These are phyloP conservation scores for Cacatua alba DNA, from an alignment of 2,113 vertebrate species.

Conservation along the genomic window DNA sequence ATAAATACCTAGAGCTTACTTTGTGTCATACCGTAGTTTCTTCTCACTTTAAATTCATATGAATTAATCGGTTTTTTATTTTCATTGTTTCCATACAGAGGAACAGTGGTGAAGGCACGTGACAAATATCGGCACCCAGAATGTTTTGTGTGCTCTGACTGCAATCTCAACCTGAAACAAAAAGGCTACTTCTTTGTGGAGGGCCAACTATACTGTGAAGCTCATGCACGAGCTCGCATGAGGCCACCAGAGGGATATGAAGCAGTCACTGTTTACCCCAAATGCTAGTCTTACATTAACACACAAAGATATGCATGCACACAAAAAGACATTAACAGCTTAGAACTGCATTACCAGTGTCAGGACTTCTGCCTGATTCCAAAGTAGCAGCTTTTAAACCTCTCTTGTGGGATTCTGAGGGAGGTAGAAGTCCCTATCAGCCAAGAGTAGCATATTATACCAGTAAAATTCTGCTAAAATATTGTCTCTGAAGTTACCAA, in stretches of 20 bases:
- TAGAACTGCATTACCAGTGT: neutral
- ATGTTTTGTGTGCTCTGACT: constrained; percentile 96
- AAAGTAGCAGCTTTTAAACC: constrained; percentile 36
- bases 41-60: neutral
- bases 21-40: neutral
- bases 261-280: constrained; percentile 85
- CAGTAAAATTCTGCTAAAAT: constrained; percentile 12
- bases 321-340: constrained; percentile 4
- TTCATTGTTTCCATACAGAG: constrained; percentile 70
- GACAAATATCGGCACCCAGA: constrained; percentile 93
- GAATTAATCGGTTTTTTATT: neutral
- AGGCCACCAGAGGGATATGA: constrained; percentile 92
- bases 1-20: neutral
- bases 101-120: constrained; percentile 92
- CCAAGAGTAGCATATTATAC: neutral
- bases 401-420: neutral
- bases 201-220: constrained; percentile 95
- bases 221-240: constrained; percentile 87
- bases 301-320: neutral
- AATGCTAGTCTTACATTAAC: constrained; percentile 67
- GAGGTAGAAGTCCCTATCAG: neutral
- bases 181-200: constrained; percentile 97
- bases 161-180: constrained; percentile 94
- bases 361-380: neutral
- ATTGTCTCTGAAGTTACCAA: neutral